Evolutionary conservation across 2,797 vertebrate species (phyloP).

Genomic region (Gymnopithys bicolor): DNA sequence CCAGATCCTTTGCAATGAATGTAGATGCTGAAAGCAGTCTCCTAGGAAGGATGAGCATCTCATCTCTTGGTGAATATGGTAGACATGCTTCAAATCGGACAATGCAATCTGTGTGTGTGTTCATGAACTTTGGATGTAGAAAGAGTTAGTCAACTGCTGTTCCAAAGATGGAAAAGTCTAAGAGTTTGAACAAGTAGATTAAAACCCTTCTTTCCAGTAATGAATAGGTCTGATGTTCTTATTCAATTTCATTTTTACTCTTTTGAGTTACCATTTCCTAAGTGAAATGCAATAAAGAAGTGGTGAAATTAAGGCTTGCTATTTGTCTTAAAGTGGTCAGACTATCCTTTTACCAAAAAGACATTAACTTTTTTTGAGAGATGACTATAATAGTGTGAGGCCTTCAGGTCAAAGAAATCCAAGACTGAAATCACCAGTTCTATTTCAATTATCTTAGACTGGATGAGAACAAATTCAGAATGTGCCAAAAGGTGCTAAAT

Average conservation of each 20-base stretch:
- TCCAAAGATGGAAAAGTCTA: not conserved
- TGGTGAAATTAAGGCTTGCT: not conserved
- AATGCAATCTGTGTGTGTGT: not conserved
- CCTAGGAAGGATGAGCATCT: not conserved
- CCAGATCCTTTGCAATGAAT: not conserved
- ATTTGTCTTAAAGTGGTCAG: not conserved
- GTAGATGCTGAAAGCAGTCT: not conserved
- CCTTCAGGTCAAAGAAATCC: not conserved
- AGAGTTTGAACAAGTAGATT: not conserved
- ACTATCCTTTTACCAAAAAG: not conserved
- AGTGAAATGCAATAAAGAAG: not conserved
- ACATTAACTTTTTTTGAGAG: not conserved
- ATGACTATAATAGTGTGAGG: not conserved
- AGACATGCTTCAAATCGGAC: not conserved
- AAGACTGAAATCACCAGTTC: not conserved
- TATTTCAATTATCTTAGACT: not conserved
- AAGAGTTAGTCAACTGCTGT: not conserved
- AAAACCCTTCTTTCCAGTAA: not conserved
- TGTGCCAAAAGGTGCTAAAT: conserved; percentile 7
- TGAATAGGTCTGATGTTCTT: not conserved
- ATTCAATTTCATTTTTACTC: not conserved
- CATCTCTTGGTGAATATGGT: not conserved
- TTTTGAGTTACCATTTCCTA: not conserved
- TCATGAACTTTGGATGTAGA: not conserved
- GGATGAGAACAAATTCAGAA: not conserved